Base-by-base conservation (phyloP, 2,888 invertebrate species). In the Epicampocera succincta region DNA sequence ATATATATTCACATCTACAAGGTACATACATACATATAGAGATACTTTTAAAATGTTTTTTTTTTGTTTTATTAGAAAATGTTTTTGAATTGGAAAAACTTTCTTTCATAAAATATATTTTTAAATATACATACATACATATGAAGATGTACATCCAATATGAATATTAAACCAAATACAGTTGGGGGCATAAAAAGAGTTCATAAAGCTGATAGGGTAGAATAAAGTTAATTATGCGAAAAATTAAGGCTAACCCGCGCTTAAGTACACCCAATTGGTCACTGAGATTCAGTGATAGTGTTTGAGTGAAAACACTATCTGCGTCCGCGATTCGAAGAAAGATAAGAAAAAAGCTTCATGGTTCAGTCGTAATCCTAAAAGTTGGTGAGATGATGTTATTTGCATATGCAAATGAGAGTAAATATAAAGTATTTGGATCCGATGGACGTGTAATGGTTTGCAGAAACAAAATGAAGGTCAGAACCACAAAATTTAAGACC, bases 401-500 rank as follows among this genome's bases (percentile, higher is more conserved):
- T 40, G n/a, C n/a, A n/a, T n/a, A 5, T 40, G 40, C 9, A 8
- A 9, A 40, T 9, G 40, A 40, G 40, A 40, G 13, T 9, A 40
- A 40, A 40, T 13, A 40, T 9, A 40, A 40, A 3, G 40, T 40
- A 3, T 12, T 40, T 40, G 9, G 40, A 40, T 12, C 13, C 4
- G 12, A 9, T 40, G 40, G 40, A 40, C 4, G 40, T 40, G 13
- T 5, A 40, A 40, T 40, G 33, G n/a, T 17, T 69, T 40, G 29
- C 52, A 65, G 33, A 54, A 63, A 71, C 56, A 19, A 8, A 80
- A 75, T 12, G 17, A 21, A 12, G 48, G 69, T 9, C 19, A n/a
- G 19, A 44, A 69, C 42, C 38, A 15, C 54, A 72, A n/a, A 61
- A 65, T 74, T 50, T 60, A 72, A n/a, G 58, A 38, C 40, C 40